Conservation (phyloP, 1,140 invertebrate species). For the Dendroctonus valens region DNA sequence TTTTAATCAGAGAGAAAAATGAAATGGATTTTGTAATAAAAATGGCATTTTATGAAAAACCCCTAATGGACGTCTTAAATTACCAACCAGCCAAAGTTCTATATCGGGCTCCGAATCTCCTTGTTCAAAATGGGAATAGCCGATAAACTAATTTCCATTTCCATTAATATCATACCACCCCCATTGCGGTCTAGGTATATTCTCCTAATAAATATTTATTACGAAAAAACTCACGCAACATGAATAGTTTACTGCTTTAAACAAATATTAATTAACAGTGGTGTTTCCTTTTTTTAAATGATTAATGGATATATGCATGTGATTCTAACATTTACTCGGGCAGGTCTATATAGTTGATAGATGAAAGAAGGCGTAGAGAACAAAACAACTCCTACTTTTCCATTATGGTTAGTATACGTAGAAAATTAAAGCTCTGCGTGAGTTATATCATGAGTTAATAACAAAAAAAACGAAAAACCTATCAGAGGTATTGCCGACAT, state of each 20-base stretch:
- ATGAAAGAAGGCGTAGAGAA: slow-evolving; percentile 36
- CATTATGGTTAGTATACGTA: slow-evolving; percentile 37
- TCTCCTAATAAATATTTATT: slow-evolving; percentile 27
- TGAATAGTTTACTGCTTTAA: slow-evolving; percentile 30
- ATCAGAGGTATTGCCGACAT: slow-evolving; percentile 28
- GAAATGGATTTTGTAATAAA: too few species aligned
- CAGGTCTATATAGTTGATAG: slow-evolving; percentile 37
- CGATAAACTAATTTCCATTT: background rate
- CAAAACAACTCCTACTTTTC: slow-evolving; percentile 42
- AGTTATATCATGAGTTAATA: slow-evolving; percentile 37
- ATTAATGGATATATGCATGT: slow-evolving; percentile 36
- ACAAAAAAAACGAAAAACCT: slow-evolving; percentile 35
- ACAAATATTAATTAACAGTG: slow-evolving; percentile 33
- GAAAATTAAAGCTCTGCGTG: slow-evolving; percentile 41
- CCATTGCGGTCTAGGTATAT: background rate
- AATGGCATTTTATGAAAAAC: too few species aligned
- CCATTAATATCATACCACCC: background rate
- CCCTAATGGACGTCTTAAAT: too few species aligned
- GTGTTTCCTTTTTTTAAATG: slow-evolving; percentile 33
- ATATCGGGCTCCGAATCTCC: background rate
- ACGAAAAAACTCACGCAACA: slow-evolving; percentile 28
- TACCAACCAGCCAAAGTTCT: too few species aligned
- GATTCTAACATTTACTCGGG: slow-evolving; percentile 31
- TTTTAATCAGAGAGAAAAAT: too few species aligned
- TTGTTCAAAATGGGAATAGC: background rate